phyloP scores from a whole-genome alignment of 2,888 invertebrate genomes.

The Dusona sp. region DNA sequence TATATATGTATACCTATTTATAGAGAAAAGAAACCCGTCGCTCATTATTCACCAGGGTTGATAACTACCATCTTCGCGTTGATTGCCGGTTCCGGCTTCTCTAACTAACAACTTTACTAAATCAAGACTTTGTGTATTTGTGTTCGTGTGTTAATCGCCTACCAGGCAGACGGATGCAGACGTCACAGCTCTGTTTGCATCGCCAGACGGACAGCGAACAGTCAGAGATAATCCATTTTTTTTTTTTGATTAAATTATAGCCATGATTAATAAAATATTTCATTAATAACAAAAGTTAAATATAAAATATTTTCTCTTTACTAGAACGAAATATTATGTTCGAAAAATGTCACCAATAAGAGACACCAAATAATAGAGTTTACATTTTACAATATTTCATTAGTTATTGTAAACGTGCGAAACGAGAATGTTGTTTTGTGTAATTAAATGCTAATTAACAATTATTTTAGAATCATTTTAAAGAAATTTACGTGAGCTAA shows the following conservation, averaged over 20 bases:
- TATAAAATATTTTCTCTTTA: not conserved
- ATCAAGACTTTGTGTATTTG: slow-evolving; percentile 32
- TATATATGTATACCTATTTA: no score
- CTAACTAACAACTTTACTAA: slow-evolving; percentile 63
- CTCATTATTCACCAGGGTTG: slow-evolving; percentile 65
- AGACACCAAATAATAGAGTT: no score
- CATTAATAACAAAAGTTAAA: not conserved
- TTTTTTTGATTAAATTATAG: not conserved
- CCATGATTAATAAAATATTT: not conserved
- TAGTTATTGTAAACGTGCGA: not conserved
- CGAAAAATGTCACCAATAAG: not conserved
- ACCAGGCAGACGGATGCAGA: not conserved
- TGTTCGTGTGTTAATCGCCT: slow-evolving; percentile 7
- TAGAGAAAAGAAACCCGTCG: slow-evolving; percentile 22
- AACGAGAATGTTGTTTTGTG: not conserved
- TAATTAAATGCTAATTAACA: not conserved
- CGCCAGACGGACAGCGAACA: not conserved
- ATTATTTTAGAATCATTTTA: not conserved
- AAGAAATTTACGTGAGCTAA: not conserved
- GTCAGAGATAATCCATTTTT: not conserved
- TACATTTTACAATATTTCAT: not conserved
- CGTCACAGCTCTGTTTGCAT: slow-evolving; percentile 33
- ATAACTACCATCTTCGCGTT: slow-evolving; percentile 63
- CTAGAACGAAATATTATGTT: no score
- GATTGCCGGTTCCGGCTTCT: slow-evolving; percentile 64